Percentiles rank a stretch among this genome's conserved stretches.
phyloP scores from a whole-genome alignment of 1,140 invertebrate genomes.

The Bombus terrestris region DNA sequence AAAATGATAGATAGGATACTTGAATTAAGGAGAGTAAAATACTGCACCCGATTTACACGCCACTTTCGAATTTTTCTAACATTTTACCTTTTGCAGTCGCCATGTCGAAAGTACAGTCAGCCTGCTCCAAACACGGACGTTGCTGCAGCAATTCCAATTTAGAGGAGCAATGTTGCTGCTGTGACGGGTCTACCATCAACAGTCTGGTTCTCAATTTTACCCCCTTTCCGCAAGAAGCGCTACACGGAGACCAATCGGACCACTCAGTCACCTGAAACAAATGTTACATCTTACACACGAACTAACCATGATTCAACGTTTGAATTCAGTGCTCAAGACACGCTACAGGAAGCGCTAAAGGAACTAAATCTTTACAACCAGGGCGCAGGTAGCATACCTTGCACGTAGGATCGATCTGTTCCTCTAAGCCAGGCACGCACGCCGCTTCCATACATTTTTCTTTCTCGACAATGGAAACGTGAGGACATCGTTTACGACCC shows the following conservation, averaged over 20 bases:
- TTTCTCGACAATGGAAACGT: conserved; percentile 88
- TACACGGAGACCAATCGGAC: conserved; percentile 90
- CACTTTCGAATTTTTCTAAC: neutral
- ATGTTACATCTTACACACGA: neutral
- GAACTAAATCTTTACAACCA: neutral
- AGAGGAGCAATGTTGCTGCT: conserved; percentile 84
- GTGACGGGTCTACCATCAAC: conserved; percentile 85
- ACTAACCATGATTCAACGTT: conserved; percentile 9
- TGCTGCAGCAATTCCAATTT: conserved; percentile 87
- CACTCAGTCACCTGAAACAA: conserved; percentile 85
- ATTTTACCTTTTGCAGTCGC: conserved; percentile 87
- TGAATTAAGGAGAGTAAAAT: no score
- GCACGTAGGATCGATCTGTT: conserved; percentile 85
- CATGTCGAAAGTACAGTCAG: conserved; percentile 88
- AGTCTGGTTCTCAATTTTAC: conserved; percentile 88
- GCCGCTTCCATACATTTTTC: conserved; percentile 89
- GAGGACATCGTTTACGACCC: conserved; percentile 90
- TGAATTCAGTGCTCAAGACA: neutral
- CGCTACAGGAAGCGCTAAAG: neutral
- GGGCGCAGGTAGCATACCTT: conserved; percentile 59
- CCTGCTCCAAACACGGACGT: conserved; percentile 85
- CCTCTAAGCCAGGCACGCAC: conserved; percentile 83
- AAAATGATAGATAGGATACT: no score
- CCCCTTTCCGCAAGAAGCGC: conserved; percentile 88
- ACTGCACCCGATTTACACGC: no score